A percentile compares a stretch with the other conserved stretches of the same genome.
These are phyloP conservation scores for Blomia tropicalis DNA, from an alignment of 2,888 invertebrate genomes.

Conservation along the genomic window DNA sequence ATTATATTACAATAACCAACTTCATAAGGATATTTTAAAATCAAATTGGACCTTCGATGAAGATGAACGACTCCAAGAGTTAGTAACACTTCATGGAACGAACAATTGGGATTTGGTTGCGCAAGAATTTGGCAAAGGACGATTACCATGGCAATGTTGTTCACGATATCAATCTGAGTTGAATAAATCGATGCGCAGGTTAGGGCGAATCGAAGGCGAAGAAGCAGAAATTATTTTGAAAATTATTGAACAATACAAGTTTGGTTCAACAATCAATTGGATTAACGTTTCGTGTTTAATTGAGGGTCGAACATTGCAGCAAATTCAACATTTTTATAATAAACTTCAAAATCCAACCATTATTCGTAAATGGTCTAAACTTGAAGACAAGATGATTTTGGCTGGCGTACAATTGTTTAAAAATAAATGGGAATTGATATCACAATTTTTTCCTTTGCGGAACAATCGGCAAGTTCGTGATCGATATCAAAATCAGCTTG, in stretches of 20 bases:
- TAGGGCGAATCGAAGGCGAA: constrained; percentile 46
- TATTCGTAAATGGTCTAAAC: constrained; percentile 17
- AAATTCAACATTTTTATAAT: constrained; percentile 47
- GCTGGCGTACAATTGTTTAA: constrained; percentile 26
- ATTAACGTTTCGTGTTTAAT: constrained; percentile 48
- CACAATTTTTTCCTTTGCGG: constrained; percentile 26
- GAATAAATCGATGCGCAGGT: constrained; percentile 24
- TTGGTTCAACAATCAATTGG: constrained; percentile 53
- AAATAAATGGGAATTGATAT: constrained; percentile 26
- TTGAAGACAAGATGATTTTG: constrained; percentile 25
- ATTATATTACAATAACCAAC: constrained; percentile 52
- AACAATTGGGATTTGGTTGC: constrained; percentile 52
- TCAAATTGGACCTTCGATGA: constrained; percentile 43
- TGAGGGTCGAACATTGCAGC: constrained; percentile 47
- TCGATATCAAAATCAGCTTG: constrained; percentile 26
- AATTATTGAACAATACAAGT: constrained; percentile 47
- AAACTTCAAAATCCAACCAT: constrained; percentile 21
- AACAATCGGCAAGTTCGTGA: constrained; percentile 27
- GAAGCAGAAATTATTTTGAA: constrained; percentile 51
- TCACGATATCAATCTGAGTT: constrained; percentile 29
- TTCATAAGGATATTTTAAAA: constrained; percentile 52
- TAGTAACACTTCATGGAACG: constrained; percentile 33
- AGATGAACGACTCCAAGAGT: constrained; percentile 37
- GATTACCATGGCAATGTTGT: constrained; percentile 54
- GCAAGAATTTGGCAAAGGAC: constrained; percentile 37